Evolutionary conservation across 2,797 vertebrate species (phyloP).

Genomic region (Phrynocephalus guinanensis): DNA sequence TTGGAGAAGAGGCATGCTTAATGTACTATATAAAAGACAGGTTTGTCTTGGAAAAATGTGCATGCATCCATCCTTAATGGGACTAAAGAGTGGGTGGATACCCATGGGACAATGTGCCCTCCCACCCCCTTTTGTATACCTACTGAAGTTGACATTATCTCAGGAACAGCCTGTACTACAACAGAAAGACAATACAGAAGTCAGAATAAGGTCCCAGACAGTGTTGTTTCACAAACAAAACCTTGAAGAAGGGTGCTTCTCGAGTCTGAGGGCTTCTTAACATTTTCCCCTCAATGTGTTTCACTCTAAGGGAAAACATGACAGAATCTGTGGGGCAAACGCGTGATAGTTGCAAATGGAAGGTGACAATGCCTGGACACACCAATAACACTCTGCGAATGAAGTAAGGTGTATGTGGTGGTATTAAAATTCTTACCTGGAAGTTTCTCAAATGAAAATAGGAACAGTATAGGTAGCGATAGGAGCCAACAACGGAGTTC

Average conservation of each 20-base stretch:
- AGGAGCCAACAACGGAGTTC: background rate
- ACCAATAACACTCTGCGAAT: background rate
- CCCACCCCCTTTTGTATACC: no score
- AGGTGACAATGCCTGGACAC: background rate
- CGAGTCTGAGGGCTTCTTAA: background rate
- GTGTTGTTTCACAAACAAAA: background rate
- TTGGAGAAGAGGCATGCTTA: background rate
- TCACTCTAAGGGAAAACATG: background rate
- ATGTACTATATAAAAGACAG: background rate
- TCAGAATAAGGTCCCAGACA: background rate
- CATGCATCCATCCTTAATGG: background rate
- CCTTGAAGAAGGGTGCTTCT: background rate
- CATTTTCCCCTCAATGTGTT: no score
- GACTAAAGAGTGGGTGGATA: background rate
- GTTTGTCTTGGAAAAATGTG: no score
- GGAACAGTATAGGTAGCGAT: background rate
- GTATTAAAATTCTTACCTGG: background rate
- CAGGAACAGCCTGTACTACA: background rate
- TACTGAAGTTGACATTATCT: background rate
- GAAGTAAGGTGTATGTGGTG: background rate
- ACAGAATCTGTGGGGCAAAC: background rate
- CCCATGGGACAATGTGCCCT: background rate
- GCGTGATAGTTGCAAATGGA: background rate
- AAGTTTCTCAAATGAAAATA: background rate
- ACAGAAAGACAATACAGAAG: background rate